phyloP scores from a whole-genome alignment of 2,113 vertebrate genomes.

The Xyliphius kryptos region DNA sequence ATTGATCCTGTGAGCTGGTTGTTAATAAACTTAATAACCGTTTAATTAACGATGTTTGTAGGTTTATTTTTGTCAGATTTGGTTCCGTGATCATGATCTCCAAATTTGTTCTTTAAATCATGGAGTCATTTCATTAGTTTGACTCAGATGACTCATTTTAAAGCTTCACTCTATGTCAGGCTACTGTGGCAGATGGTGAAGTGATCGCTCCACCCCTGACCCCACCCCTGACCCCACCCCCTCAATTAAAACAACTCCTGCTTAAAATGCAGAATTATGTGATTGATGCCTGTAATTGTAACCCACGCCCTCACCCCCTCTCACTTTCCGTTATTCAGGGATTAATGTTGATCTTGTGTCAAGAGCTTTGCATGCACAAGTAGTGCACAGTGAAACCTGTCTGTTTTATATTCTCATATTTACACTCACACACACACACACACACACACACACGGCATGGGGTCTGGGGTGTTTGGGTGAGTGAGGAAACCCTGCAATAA shows the following conservation, averaged over 20 bases:
- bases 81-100: too few relatives aligned
- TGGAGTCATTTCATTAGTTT: too few relatives aligned
- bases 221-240: not conserved
- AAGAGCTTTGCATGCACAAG: slow-evolving; percentile 13
- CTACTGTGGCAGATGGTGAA: too few relatives aligned
- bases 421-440: not conserved
- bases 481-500: not conserved
- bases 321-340: slow-evolving; percentile 41
- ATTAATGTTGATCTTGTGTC: slow-evolving; percentile 40
- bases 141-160: too few relatives aligned
- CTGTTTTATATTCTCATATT: not conserved
- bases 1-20: too few relatives aligned
- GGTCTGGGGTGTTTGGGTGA: slow-evolving; percentile 28
- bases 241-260: slow-evolving; percentile 24
- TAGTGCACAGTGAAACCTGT: not conserved
- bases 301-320: slow-evolving; percentile 35
- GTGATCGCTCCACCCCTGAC: too few relatives aligned
- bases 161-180: too few relatives aligned
- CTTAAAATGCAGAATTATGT: slow-evolving; percentile 60
- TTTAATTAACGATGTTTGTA: too few relatives aligned
- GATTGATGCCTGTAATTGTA: slow-evolving; percentile 53
- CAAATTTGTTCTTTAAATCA: too few relatives aligned
- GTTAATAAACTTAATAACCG: too few relatives aligned
- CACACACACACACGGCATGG: not conserved
- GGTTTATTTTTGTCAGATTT: too few relatives aligned